A percentile compares a stretch with the other conserved stretches of the same genome.
phyloP scores from a whole-genome alignment of 2,797 vertebrate genomes.

The Chelon labrosus region DNA sequence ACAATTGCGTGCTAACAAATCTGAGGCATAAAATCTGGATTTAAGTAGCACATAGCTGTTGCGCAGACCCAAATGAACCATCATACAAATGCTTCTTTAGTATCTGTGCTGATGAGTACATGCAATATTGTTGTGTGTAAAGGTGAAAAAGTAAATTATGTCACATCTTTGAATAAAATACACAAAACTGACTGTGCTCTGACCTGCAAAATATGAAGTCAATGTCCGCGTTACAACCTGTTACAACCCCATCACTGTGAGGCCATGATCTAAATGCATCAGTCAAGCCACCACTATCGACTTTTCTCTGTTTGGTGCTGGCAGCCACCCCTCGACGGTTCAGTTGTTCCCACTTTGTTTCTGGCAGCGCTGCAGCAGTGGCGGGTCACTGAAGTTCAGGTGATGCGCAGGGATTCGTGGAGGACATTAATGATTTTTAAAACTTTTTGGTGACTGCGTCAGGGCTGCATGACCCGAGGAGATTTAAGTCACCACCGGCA shows the following conservation, averaged over 20 bases:
- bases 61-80: not conserved
- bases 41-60: not conserved
- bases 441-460: slow-evolving; percentile 62
- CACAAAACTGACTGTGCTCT: not conserved
- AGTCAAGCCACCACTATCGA: slow-evolving; percentile 60
- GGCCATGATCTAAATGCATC: slow-evolving; percentile 56
- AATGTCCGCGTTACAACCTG: slow-evolving; percentile 3
- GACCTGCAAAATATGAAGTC: slow-evolving; percentile 21
- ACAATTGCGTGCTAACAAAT: slow-evolving; percentile 8
- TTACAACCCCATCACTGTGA: slow-evolving; percentile 5
- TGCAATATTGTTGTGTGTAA: not conserved
- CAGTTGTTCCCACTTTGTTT: slow-evolving; percentile 52
- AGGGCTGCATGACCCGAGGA: slow-evolving; percentile 74
- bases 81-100: not conserved
- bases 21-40: not conserved
- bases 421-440: slow-evolving; percentile 69
- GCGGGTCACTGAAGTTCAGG: slow-evolving; percentile 69
- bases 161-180: not conserved
- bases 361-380: slow-evolving; percentile 35
- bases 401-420: slow-evolving; percentile 55
- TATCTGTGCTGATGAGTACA: not conserved
- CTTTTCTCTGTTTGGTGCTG: slow-evolving; percentile 44
- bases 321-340: slow-evolving; percentile 42
- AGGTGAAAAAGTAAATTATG: not conserved
- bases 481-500: slow-evolving; percentile 76